phyloP scores from a whole-genome alignment of 2,797 vertebrate genomes.

The Discoglossus pictus region DNA sequence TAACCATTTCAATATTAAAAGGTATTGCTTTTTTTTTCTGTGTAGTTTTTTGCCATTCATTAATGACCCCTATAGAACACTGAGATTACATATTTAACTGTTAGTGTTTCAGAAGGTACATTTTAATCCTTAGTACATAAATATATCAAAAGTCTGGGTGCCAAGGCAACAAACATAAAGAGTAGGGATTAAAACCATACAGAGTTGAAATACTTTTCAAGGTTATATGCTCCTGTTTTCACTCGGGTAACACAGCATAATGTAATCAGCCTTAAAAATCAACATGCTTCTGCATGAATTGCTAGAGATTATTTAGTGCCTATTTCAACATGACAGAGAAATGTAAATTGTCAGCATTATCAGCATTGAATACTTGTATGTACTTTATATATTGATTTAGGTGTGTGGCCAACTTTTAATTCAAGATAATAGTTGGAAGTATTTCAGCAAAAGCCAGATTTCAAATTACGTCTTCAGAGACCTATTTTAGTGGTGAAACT shows the following conservation, averaged over 20 bases:
- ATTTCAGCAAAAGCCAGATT: background rate
- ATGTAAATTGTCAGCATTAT: conserved; percentile 6
- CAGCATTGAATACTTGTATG: conserved; percentile 11
- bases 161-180: conserved; percentile 1
- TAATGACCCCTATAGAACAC: background rate
- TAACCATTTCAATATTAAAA: background rate
- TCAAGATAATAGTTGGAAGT: background rate
- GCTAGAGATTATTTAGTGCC: background rate
- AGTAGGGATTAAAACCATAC: conserved; percentile 7
- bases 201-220: background rate
- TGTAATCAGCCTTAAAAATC: background rate
- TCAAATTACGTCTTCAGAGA: background rate
- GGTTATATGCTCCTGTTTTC: background rate
- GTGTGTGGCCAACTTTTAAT: conserved; percentile 9
- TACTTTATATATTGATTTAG: conserved; percentile 9
- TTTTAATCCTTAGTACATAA: conserved; percentile 8
- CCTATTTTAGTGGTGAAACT: background rate
- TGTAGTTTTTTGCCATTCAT: too few species aligned
- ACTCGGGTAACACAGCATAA: background rate
- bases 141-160: conserved; percentile 3
- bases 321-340: conserved; percentile 12
- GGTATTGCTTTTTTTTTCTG: too few species aligned
- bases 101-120: conserved; percentile 1
- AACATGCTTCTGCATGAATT: conserved; percentile 20
- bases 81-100: background rate